A percentile compares a stretch with the other conserved stretches of the same genome.
phyloP scores from a whole-genome alignment of 1,140 invertebrate genomes.

The Ooceraea biroi region DNA sequence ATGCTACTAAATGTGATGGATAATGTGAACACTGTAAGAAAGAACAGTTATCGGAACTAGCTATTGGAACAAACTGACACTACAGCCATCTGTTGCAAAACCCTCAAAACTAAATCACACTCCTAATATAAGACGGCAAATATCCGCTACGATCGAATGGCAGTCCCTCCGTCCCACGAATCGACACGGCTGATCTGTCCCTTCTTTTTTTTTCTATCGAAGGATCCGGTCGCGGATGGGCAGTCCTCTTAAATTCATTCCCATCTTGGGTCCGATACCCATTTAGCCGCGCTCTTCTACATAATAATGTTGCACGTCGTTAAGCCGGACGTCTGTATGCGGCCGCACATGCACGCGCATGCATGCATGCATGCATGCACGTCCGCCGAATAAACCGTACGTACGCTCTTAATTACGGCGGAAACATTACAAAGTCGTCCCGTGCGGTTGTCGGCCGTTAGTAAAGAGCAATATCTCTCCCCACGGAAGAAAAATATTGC shows the following conservation, averaged over 20 bases:
- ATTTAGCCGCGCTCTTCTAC: slow-evolving; percentile 59
- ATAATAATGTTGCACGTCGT: slow-evolving; percentile 73
- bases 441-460: slow-evolving; percentile 50
- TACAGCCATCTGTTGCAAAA: too few relatives aligned
- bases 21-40: too few relatives aligned
- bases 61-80: too few relatives aligned
- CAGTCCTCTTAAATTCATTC: slow-evolving; percentile 59
- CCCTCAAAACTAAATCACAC: too few relatives aligned
- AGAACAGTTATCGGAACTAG: too few relatives aligned
- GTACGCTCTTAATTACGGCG: slow-evolving; percentile 65
- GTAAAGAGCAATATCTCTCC: slow-evolving; percentile 56
- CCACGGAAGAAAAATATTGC: slow-evolving; percentile 28
- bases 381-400: slow-evolving; percentile 35
- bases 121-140: too few relatives aligned
- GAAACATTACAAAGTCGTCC: slow-evolving; percentile 56
- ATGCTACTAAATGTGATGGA: too few relatives aligned
- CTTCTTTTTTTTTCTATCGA: background rate
- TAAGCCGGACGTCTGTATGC: slow-evolving; percentile 55
- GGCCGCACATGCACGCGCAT: background rate
- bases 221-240: slow-evolving; percentile 39
- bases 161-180: background rate
- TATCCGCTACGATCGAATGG: too few relatives aligned
- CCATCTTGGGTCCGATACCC: slow-evolving; percentile 29
- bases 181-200: background rate
- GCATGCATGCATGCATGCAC: background rate